Percentiles rank a stretch among this genome's conserved stretches.
These are phyloP conservation scores for Philypnodon macrostomus DNA, from an alignment of 2,797 vertebrate species.

Conservation along the genomic window DNA sequence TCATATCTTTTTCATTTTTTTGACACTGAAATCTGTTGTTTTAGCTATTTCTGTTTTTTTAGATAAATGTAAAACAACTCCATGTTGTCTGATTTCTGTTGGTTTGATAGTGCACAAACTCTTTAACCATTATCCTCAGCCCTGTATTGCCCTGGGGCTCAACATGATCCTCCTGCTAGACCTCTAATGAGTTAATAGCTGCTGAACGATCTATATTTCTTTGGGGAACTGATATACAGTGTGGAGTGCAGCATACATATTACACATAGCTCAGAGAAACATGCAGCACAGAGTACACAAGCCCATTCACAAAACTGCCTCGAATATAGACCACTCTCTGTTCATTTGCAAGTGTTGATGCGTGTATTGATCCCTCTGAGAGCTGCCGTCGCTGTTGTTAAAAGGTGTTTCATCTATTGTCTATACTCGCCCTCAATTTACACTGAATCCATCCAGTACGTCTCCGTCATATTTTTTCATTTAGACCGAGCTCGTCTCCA, in stretches of 20 bases:
- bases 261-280: constrained; percentile 21
- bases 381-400: constrained; percentile 45
- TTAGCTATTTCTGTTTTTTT: constrained; percentile 15
- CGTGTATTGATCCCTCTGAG: constrained; percentile 51
- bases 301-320: constrained; percentile 39
- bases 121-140: constrained; percentile 27
- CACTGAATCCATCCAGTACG: too few species aligned
- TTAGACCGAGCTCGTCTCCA: too few species aligned
- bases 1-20: too few species aligned
- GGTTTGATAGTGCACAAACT: constrained; percentile 29
- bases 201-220: constrained; percentile 46
- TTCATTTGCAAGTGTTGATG: constrained; percentile 57
- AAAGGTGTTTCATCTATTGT: constrained; percentile 49
- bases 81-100: constrained; percentile 38
- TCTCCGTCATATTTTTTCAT: too few species aligned
- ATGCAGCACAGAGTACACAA: constrained; percentile 6
- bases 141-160: constrained; percentile 24
- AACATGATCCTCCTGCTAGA: constrained; percentile 46
- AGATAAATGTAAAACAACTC: constrained; percentile 25
- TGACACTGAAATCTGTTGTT: too few species aligned
- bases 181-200: constrained; percentile 61
- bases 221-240: constrained; percentile 25
- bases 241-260: constrained; percentile 23
- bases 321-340: constrained; percentile 28
- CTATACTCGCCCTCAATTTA: too few species aligned